Evolutionary conservation across 2,113 vertebrate genomes (phyloP).

Genomic region (Narcine bancroftii): DNA sequence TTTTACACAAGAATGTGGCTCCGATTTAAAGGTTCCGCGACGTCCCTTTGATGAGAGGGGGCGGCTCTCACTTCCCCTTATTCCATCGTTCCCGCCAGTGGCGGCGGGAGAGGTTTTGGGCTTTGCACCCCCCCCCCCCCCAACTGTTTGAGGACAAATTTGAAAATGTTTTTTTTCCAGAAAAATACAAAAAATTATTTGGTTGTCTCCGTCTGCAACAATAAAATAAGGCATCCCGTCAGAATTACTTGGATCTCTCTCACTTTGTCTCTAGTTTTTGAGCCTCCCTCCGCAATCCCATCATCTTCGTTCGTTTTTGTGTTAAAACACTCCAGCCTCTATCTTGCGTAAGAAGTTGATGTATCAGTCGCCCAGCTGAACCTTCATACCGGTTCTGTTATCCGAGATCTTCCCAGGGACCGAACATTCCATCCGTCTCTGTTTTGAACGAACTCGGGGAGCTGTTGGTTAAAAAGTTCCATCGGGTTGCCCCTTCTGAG

Average conservation of each 20-base stretch:
- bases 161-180: not conserved
- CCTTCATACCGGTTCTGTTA: too few species aligned
- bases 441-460: too few species aligned
- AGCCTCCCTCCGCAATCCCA: not conserved
- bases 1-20: not conserved
- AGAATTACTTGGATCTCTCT: not conserved
- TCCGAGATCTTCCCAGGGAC: too few species aligned
- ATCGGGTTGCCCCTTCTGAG: too few species aligned
- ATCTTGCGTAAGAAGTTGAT: too few species aligned
- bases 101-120: not conserved
- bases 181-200: not conserved
- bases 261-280: not conserved
- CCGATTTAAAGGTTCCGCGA: not conserved
- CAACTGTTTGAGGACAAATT: not conserved
- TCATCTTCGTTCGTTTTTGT: too few species aligned
- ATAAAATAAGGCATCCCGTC: not conserved
- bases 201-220: not conserved
- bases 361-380: too few species aligned
- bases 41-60: not conserved
- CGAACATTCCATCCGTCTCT: too few species aligned
- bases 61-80: not conserved
- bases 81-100: too few species aligned
- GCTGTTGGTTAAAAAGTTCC: too few species aligned
- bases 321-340: too few species aligned
- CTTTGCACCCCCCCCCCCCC: not conserved